Percentiles rank a stretch among this genome's conserved stretches.
Evolutionary conservation across 2,888 invertebrate genomes (phyloP).

Genomic region (Ptilodon capucinus): DNA sequence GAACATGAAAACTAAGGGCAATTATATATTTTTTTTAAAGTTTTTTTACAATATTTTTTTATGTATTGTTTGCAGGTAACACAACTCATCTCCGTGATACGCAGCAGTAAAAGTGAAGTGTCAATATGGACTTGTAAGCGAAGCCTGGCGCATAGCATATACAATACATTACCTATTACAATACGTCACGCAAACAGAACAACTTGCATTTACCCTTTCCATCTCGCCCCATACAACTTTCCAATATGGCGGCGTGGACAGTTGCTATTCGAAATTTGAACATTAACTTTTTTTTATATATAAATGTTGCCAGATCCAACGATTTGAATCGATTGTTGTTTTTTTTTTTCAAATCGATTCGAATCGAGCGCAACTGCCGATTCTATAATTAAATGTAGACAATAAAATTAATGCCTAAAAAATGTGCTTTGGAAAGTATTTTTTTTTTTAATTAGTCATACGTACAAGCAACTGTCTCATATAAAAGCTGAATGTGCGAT

Average conservation of each 20-base stretch:
- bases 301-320: constrained; percentile 25
- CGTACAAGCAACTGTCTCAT: constrained; percentile 58
- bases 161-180: constrained; percentile 46
- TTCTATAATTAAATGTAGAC: constrained; percentile 31
- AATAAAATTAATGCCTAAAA: constrained; percentile 37
- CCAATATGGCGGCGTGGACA: constrained; percentile 27
- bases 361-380: constrained; percentile 6
- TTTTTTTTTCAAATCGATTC: background rate
- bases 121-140: constrained; percentile 73
- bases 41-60: background rate
- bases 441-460: no score
- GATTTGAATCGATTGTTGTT: constrained; percentile 3
- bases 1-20: no score
- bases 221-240: constrained; percentile 2
- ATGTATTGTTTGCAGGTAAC: constrained; percentile 48
- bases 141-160: constrained; percentile 66
- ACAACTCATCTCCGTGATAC: constrained; percentile 48
- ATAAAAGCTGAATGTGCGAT: constrained; percentile 58
- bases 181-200: constrained; percentile 41
- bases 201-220: constrained; percentile 37
- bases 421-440: constrained; percentile 25
- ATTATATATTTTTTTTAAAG: no score
- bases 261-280: constrained; percentile 36
- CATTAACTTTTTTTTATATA: constrained; percentile 16
- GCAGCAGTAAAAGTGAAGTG: constrained; percentile 76